Base-by-base conservation (phyloP, 2,113 vertebrate species). In the Zosterops hypoxanthus region DNA sequence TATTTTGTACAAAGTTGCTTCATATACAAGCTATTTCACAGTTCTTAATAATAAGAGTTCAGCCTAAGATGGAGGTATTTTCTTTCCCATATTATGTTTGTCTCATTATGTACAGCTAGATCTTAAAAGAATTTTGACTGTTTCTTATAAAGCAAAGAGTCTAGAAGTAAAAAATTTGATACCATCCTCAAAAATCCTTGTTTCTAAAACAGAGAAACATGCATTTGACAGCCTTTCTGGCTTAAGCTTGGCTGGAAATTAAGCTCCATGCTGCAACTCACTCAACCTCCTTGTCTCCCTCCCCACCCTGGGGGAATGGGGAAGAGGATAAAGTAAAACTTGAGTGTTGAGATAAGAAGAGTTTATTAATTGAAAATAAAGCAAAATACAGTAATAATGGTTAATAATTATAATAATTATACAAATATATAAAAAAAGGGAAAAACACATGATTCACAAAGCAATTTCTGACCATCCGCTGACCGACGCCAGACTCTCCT, bases 181-280 rank as follows among this genome's bases (percentile, higher is more conserved):
- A 36, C 5, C 4, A 4, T 39, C 12, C 7, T 18, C 21, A 64
- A 23, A 77, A 55, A 66, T 24, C 14, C 8, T 49, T 66, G 14
- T 50, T 5, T 72, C 47, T 72, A 24, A 82, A 66, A 18, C 2
- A 81, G 31, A 88, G 22, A 22, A n/a, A 34, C 22, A 34, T 28
- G 8, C 13, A 72, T 88, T n/a, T 66, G 26, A n/a, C 8, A 14
- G 11, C 10, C 6, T 24, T 13, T 44, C 8, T 44, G 33, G 12
- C 36, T 65, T 57, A 50, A 72, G 12, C 14, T 10, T 22, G 23
- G 3, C 9, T 72, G 36, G 33, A 81, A 72, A 65, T 36, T 16
- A 42, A 23, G 12, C 14, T 65, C 26, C 12, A 20, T 0, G 0
- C 36, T 52, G 12, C 12, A 14, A 8, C 12, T 72, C 34, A 50